Conservation (phyloP, 2,113 vertebrate genomes). For the Cygnus atratus region DNA sequence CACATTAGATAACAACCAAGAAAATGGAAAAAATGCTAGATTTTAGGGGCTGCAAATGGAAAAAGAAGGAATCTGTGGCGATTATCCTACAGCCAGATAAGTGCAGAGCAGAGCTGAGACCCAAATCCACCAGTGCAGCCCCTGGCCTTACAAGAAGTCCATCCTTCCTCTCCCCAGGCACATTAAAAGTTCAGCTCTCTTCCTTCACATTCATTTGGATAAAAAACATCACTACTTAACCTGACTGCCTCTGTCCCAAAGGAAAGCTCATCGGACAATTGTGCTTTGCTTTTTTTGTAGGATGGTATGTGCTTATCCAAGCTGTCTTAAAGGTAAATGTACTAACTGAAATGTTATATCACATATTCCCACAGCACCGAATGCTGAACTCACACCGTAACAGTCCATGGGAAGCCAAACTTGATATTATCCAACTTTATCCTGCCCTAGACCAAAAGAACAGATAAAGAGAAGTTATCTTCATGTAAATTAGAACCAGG, state of each 20-base stretch:
- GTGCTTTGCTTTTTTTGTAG: neutral
- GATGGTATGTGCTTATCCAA: neutral
- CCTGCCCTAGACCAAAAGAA: neutral
- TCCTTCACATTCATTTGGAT: neutral
- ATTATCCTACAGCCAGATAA: neutral
- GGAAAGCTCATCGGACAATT: fast-evolving
- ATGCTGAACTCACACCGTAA: neutral
- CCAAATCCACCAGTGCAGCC: neutral
- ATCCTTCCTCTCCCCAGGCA: neutral
- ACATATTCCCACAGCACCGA: neutral
- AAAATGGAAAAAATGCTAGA: neutral
- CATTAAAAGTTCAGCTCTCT: neutral
- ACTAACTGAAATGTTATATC: neutral
- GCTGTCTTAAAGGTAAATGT: neutral
- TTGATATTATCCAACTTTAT: neutral
- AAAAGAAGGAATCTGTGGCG: neutral
- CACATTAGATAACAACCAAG: neutral
- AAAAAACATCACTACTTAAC: neutral
- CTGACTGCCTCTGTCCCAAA: neutral
- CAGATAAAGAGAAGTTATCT: neutral
- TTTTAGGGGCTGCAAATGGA: neutral
- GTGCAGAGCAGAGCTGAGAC: neutral
- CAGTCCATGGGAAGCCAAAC: neutral
- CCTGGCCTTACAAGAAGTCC: neutral
- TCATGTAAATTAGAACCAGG: neutral